Evolutionary conservation across 2,113 vertebrate genomes (phyloP).

Genomic region (Pelvicachromis taeniatus): DNA sequence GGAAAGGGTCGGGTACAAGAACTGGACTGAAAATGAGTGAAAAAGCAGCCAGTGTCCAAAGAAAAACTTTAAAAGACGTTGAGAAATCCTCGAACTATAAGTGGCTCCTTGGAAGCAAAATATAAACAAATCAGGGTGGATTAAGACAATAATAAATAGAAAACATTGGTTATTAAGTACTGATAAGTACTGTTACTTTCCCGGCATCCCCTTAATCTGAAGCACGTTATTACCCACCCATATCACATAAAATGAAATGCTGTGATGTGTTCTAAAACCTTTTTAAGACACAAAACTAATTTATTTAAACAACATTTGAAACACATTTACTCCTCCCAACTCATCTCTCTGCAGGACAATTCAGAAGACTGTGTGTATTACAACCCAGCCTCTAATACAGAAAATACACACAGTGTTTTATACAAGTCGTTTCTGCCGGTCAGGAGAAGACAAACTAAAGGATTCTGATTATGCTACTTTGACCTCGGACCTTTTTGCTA

Average conservation of each 20-base stretch:
- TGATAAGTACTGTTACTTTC: background rate
- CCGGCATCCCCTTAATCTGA: background rate
- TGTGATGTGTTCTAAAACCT: background rate
- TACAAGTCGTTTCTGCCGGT: background rate
- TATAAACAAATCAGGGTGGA: background rate
- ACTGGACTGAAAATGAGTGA: background rate
- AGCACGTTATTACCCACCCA: background rate
- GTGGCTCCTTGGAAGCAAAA: background rate
- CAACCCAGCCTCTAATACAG: background rate
- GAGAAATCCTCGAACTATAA: background rate
- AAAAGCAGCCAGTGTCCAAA: background rate
- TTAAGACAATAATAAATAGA: background rate
- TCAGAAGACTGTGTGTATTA: conserved; percentile 4
- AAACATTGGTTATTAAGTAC: background rate
- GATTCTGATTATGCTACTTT: conserved; percentile 11
- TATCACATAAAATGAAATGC: background rate
- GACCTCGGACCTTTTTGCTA: conserved; percentile 28
- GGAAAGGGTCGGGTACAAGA: background rate
- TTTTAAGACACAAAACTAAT: conserved; percentile 46
- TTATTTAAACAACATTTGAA: conserved; percentile 56
- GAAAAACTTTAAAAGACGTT: background rate
- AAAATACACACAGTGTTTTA: background rate
- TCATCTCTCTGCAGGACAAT: background rate
- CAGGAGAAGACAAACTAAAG: background rate
- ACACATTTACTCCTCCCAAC: background rate